Evolutionary conservation across 2,113 vertebrate genomes (phyloP), one percentile per base, ranked within the genome.

Genomic region (Prionailurus bengalensis): DNA sequence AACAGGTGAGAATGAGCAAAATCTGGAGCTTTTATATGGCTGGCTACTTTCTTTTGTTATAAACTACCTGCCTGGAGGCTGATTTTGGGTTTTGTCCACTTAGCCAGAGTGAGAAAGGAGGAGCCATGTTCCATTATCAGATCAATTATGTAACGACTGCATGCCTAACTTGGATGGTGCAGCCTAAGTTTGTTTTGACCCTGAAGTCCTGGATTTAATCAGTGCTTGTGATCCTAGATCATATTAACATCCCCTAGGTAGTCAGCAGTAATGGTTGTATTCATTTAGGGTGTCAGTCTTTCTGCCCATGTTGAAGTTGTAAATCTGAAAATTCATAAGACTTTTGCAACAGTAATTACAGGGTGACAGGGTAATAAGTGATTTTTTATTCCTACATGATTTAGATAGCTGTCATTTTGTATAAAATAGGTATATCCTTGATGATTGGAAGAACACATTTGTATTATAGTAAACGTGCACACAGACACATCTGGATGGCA

Each of bases 181-280:
- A 97, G 42, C 7, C 45, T 17, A 78, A 45, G 25, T 91, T 74
- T 88, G 36, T 25, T 91, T 79, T 88, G 84, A 70, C 36, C 55
- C 71, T 12, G 16, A 97, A 45, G 31, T 17, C 14, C 51, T 85
- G 25, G 4, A 55, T 88, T 90, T 91, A 68, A 85, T 82, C 79
- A 94, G 33, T 63, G n/a, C 42, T 61, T 93, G 25, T 79, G 68
- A 74, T 91, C n/a, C 51, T 95, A 33, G 63, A 78, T 92, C 39
- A 42, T 63, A 36, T 87, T 89, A 97, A 81, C 63, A 36, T 58
- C 23, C 53, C 45, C 51, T 36, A 78, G 10, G 6, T 36, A 95
- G 66, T 55, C 61, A 53, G 27, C 16, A 76, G 7, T 33, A 42
- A 19, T 74, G 29, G 31, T 81, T 23, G n/a, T 81, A 25, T 51